Percentiles rank a stretch among this genome's conserved stretches.
Conservation (phyloP, 1,140 invertebrate species). For the Heliothis virescens region DNA sequence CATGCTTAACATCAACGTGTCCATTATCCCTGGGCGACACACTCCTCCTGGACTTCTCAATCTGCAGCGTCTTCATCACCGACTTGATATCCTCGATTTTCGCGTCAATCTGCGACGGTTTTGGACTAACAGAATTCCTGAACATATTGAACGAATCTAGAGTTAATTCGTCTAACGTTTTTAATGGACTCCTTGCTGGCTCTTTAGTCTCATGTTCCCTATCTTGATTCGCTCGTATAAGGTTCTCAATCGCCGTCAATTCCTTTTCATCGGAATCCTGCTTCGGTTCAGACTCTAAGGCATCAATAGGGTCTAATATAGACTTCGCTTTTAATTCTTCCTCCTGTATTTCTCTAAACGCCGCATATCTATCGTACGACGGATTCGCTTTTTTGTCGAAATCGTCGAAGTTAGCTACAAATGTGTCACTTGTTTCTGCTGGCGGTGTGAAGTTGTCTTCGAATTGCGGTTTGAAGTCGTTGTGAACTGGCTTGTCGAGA, state of each 20-base stretch:
- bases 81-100: conserved; percentile 85
- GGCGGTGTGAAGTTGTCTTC: conserved; percentile 87
- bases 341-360: conserved; percentile 93
- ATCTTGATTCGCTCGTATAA: conserved; percentile 68
- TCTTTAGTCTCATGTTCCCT: conserved; percentile 67
- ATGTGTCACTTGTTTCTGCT: conserved; percentile 71
- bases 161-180: conserved; percentile 80
- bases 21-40: conserved; percentile 79
- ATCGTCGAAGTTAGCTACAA: conserved; percentile 89
- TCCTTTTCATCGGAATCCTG: conserved; percentile 83
- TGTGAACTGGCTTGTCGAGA: conserved; percentile 46
- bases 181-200: conserved; percentile 70
- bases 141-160: conserved; percentile 84
- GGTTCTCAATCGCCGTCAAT: conserved; percentile 68
- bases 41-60: conserved; percentile 77
- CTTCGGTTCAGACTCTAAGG: conserved; percentile 70
- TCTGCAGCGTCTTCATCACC: conserved; percentile 84
- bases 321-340: conserved; percentile 88
- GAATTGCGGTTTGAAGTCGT: conserved; percentile 85
- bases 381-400: conserved; percentile 84
- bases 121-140: conserved; percentile 78
- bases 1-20: conserved; percentile 69
- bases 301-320: conserved; percentile 77
- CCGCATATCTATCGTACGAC: conserved; percentile 92
- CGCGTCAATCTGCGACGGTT: conserved; percentile 75